Evolutionary conservation across 1,140 invertebrate species (phyloP).

Genomic region (Listronotus oregonensis): DNA sequence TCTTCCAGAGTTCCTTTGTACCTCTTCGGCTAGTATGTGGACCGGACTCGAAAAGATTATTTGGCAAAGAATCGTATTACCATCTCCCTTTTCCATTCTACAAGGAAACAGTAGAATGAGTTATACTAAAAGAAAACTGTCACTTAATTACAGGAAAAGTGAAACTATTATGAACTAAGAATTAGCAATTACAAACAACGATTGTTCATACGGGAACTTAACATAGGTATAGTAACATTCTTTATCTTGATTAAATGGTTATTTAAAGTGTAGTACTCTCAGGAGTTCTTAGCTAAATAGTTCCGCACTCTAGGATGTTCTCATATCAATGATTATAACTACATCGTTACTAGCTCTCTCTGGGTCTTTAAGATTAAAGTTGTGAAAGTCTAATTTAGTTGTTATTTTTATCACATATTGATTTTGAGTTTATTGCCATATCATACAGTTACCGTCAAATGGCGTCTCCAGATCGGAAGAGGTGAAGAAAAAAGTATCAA

Average conservation of each 20-base stretch:
- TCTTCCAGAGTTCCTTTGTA: slow-evolving; percentile 50
- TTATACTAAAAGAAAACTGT: too few relatives aligned
- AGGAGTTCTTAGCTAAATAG: slow-evolving; percentile 51
- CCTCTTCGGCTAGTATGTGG: slow-evolving; percentile 46
- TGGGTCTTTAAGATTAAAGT: slow-evolving; percentile 39
- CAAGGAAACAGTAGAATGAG: slow-evolving; percentile 48
- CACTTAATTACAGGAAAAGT: too few relatives aligned
- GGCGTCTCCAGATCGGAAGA: too few relatives aligned
- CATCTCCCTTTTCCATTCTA: slow-evolving; percentile 48
- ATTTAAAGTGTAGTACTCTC: slow-evolving; percentile 56
- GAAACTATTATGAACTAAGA: too few relatives aligned
- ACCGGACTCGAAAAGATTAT: slow-evolving; percentile 40
- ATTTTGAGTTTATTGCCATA: slow-evolving; percentile 51
- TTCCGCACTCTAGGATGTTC: slow-evolving; percentile 50
- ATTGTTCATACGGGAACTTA: not conserved
- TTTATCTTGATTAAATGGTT: slow-evolving; percentile 53
- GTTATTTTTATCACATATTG: slow-evolving; percentile 53
- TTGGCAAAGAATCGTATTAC: slow-evolving; percentile 48
- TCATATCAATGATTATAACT: slow-evolving; percentile 53
- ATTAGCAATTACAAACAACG: slow-evolving; percentile 8
- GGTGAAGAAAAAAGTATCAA: too few relatives aligned
- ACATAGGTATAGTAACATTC: slow-evolving; percentile 35
- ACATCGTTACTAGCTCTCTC: too few relatives aligned
- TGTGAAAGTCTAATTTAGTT: slow-evolving; percentile 47
- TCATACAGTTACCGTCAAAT: slow-evolving; percentile 2